Conservation (phyloP, 2,113 vertebrate species). For the Eleginops maclovinus region DNA sequence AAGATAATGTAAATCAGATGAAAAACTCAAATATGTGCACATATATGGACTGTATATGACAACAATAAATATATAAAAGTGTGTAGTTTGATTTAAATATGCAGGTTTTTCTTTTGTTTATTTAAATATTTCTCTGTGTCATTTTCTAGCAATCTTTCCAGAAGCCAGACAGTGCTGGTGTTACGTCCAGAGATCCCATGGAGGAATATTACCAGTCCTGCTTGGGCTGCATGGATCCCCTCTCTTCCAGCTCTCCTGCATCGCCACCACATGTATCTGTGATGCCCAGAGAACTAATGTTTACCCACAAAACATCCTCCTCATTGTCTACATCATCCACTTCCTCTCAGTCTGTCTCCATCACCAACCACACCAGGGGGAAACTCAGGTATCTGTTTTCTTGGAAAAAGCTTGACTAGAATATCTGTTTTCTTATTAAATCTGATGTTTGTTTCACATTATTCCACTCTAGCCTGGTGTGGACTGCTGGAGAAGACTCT, state of each 20-base stretch:
- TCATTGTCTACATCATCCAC: conserved; percentile 3
- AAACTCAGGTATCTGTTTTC: conserved; percentile 78
- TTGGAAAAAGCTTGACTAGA: background rate
- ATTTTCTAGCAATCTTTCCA: conserved; percentile 62
- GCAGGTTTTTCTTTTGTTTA: background rate
- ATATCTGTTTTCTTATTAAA: background rate
- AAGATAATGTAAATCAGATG: too few relatives aligned
- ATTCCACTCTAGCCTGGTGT: conserved; percentile 78
- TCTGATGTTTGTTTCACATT: background rate
- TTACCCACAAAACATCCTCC: conserved; percentile 79
- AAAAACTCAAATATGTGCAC: too few relatives aligned
- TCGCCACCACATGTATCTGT: conserved; percentile 77
- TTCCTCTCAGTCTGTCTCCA: conserved; percentile 77
- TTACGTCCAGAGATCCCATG: conserved; percentile 60
- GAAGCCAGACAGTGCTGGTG: conserved; percentile 32
- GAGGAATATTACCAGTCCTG: conserved; percentile 82
- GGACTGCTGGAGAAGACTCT: conserved; percentile 79
- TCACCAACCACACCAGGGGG: conserved; percentile 91
- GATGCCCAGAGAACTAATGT: conserved; percentile 85
- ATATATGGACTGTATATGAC: background rate
- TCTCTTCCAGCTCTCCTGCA: conserved; percentile 3
- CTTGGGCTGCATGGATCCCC: conserved; percentile 25
- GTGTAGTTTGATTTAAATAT: too few relatives aligned
- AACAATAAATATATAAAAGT: background rate
- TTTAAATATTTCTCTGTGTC: conserved; percentile 1